A percentile compares a stretch with the other conserved stretches of the same genome.
Conservation (phyloP, 2,113 vertebrate species). For the Nannobrachium achirus region DNA sequence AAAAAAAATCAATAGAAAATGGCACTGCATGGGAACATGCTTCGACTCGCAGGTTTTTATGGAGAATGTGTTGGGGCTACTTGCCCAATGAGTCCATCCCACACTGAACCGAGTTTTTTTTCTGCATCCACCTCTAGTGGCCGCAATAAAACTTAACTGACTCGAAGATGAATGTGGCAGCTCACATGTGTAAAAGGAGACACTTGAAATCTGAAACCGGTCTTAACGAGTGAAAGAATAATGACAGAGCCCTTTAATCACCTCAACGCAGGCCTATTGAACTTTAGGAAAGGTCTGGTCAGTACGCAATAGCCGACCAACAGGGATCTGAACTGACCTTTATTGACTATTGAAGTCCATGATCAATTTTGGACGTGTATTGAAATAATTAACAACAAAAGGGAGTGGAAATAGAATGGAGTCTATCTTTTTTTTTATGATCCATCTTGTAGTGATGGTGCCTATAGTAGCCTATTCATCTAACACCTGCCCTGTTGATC, state of each 20-base stretch:
- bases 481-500: too few relatives aligned
- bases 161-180: slow-evolving; percentile 94
- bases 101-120: slow-evolving; percentile 50
- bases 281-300: background rate
- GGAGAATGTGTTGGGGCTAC: slow-evolving; percentile 51
- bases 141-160: slow-evolving; percentile 84
- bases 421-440: too few relatives aligned
- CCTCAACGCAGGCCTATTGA: slow-evolving; percentile 66
- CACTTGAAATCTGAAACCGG: slow-evolving; percentile 97
- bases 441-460: too few relatives aligned
- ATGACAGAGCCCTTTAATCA: slow-evolving; percentile 78
- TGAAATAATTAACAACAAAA: too few relatives aligned
- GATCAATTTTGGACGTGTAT: too few relatives aligned
- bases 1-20: slow-evolving; percentile 40
- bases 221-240: slow-evolving; percentile 76
- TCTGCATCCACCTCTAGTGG: slow-evolving; percentile 80
- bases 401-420: too few relatives aligned
- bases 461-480: too few relatives aligned
- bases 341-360: too few relatives aligned
- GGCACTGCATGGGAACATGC: slow-evolving; percentile 40
- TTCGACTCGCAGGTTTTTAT: slow-evolving; percentile 46
- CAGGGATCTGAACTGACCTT: too few relatives aligned
- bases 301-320: too few relatives aligned
- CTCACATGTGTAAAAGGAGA: slow-evolving; percentile 96
- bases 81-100: slow-evolving; percentile 77